These are phyloP conservation scores for Oegoconia quadripuncta DNA, from an alignment of 2,888 invertebrate species.

Conservation along the genomic window DNA sequence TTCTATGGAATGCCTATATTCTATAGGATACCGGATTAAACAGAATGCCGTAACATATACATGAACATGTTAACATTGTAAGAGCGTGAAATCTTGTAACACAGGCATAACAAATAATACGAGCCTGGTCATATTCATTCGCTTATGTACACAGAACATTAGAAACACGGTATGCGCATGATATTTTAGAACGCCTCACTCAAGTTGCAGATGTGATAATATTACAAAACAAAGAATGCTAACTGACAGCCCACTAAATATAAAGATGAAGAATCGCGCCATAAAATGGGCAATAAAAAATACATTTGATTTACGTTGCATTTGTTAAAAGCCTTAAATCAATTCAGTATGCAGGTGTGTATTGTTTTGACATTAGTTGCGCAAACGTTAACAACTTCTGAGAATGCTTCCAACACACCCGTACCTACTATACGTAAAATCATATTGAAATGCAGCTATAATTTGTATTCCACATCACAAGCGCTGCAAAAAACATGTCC, in stretches of 20 bases:
- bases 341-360: constrained; percentile 60
- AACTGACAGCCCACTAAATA: constrained; percentile 1
- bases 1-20: no score
- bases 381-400: constrained; percentile 57
- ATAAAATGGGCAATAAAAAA: constrained; percentile 39
- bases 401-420: constrained; percentile 28
- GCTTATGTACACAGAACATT: not conserved
- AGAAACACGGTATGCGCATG: not conserved
- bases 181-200: not conserved
- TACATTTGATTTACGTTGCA: constrained; percentile 35
- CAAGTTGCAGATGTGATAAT: not conserved
- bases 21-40: no score
- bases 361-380: constrained; percentile 63
- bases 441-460: constrained; percentile 40
- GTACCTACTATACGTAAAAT: constrained; percentile 1
- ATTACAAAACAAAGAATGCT: not conserved
- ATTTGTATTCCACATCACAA: constrained; percentile 64
- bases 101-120: no score
- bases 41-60: no score
- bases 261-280: constrained; percentile 22
- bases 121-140: no score
- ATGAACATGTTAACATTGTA: no score
- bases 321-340: constrained; percentile 38
- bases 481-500: constrained; percentile 50
- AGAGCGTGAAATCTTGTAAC: no score